phyloP scores from a whole-genome alignment of 2,888 invertebrate species.

The Ormyrus thymus region DNA sequence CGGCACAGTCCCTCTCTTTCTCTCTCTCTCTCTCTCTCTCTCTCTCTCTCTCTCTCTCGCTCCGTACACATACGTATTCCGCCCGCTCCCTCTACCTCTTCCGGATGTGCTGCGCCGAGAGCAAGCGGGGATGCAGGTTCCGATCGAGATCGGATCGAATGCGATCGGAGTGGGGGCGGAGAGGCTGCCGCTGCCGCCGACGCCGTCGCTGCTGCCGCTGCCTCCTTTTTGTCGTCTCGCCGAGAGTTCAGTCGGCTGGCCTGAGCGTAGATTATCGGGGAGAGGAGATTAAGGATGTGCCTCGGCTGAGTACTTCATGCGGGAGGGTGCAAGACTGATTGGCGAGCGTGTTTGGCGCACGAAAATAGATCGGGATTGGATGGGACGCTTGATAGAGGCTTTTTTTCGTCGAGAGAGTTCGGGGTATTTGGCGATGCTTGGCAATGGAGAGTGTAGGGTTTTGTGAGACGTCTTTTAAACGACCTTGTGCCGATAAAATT shows the following conservation, averaged over 20 bases:
- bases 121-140: constrained; percentile 11
- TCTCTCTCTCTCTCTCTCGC: constrained; percentile 5
- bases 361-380: too few species aligned
- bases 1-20: background rate
- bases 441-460: background rate
- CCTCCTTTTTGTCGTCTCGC: constrained; percentile 43
- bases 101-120: background rate
- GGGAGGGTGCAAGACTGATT: background rate
- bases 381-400: too few species aligned
- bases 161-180: too few species aligned
- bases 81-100: constrained; percentile 14
- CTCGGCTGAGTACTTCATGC: background rate
- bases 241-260: too few species aligned
- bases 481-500: too few species aligned
- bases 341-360: too few species aligned
- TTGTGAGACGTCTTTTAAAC: background rate
- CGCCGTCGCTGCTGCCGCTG: constrained; percentile 7
- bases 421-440: background rate
- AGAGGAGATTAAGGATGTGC: constrained; percentile 40
- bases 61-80: background rate
- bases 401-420: background rate
- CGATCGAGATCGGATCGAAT: constrained; percentile 31
- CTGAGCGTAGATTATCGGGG: constrained; percentile 42
- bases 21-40: constrained; percentile 10
- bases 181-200: too few species aligned